Evolutionary conservation across 35 echinoderm and acorn worm species (phyloP).

Genomic region (Heliocidaris erythrogramma): DNA sequence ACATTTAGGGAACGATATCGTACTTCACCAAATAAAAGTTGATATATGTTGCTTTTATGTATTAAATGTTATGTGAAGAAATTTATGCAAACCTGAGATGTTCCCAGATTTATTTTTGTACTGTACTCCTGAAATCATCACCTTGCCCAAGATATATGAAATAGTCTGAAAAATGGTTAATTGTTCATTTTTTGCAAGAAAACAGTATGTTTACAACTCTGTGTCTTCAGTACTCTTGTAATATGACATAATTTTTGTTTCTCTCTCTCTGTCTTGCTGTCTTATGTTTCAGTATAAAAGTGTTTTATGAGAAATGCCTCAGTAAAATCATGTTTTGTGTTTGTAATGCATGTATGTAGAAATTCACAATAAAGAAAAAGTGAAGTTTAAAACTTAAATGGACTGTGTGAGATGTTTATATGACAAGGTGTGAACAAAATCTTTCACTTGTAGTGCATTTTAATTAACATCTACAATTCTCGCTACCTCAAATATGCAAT

Average conservation of each 20-base stretch:
- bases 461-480: too few species aligned
- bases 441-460: too few species aligned
- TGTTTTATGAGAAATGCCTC: not conserved
- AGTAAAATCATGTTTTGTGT: not conserved
- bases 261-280: not conserved
- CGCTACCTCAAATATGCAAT: too few species aligned
- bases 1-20: not conserved
- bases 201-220: not conserved
- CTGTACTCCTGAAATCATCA: not conserved
- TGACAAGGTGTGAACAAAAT: too few species aligned
- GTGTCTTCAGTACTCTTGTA: not conserved
- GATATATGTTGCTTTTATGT: not conserved
- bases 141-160: not conserved
- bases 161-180: not conserved
- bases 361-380: not conserved
- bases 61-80: not conserved
- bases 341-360: not conserved
- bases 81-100: not conserved
- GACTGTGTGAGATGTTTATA: not conserved
- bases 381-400: not conserved
- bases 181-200: not conserved
- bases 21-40: not conserved
- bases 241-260: not conserved
- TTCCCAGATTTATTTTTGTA: not conserved
- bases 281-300: not conserved